Base-by-base conservation (phyloP, 1,140 invertebrate species). In the Lordiphosa stackelbergi region DNA sequence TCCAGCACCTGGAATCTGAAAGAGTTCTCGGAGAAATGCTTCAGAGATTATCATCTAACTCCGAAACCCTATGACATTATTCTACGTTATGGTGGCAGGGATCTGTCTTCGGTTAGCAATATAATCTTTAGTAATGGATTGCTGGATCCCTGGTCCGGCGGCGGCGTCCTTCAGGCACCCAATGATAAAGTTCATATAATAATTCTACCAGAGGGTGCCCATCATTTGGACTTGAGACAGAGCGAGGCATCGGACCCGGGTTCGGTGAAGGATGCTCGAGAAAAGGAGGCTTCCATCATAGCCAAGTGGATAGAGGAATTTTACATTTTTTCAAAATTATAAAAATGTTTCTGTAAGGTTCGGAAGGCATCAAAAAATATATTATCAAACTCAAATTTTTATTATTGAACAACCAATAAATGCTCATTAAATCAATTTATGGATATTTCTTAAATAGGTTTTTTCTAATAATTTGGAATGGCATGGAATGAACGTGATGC, bases 81-180 rank as follows among this genome's bases (percentile, higher is more conserved):
- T 46, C 88, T 93, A 3, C 90, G 94, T 52, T 99, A 96, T 88
- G 96, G 97, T 3, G 96, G 96, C 4, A 91, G 90, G 52, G 89
- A 94, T 73, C 51, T 90, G 2, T 85, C 88, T 1, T 34, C 59
- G 5, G 64, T 36, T 5, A 78, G 65, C 9, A 87, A 87, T 37
- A 89, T 95, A 13, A 87, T 87, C 8, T 87, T 87, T 10, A 87
- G 85, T 53, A 87, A 87, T 43, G 88, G 88, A 0, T 41, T 87
- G 5, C 22, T 87, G 6, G 97, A 99, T 89, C 97, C 97, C 2
- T 99, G 97, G 97, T 93, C 93, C 38, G 92, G 93, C 66, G 97
- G 96, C 66, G 97, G 97, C 24, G 93, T 98, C n/a, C 73, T 95
- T 13, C 89, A 90, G 65, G 92, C 92, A 49, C 78, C 95, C 1